A percentile compares a stretch with the other conserved stretches of the same genome.
phyloP scores from a whole-genome alignment of 2,888 invertebrate genomes.

The Rhagophthalmus giganteus region DNA sequence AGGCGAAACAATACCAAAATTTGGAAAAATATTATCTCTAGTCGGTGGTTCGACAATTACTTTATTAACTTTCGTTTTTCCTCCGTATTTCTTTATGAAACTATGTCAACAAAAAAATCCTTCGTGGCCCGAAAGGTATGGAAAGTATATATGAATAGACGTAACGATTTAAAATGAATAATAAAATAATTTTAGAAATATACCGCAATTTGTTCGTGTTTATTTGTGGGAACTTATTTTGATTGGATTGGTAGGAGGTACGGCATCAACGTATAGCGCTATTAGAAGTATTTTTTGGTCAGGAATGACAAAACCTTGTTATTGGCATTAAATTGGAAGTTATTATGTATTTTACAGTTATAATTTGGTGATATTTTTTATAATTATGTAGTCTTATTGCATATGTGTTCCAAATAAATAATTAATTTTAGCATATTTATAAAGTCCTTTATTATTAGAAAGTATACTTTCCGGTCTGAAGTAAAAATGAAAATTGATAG shows the following conservation, averaged over 20 bases:
- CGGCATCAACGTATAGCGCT: conserved; percentile 66
- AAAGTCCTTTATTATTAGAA: too few species aligned
- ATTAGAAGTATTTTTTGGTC: conserved; percentile 59
- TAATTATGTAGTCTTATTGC: too few species aligned
- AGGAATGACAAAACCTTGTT: conserved; percentile 51
- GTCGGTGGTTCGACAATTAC: conserved; percentile 73
- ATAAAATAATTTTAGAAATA: conserved; percentile 58
- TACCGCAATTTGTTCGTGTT: conserved; percentile 62
- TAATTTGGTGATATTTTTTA: too few species aligned
- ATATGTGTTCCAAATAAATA: too few species aligned
- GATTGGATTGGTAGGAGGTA: conserved; percentile 63
- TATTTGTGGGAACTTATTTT: conserved; percentile 65
- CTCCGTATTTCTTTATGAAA: conserved; percentile 67
- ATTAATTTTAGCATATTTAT: too few species aligned
- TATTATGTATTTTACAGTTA: too few species aligned
- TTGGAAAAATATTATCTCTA: conserved; percentile 69
- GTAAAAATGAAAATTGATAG: too few species aligned
- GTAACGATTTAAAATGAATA: conserved; percentile 7
- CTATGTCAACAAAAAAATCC: conserved; percentile 58
- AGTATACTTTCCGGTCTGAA: too few species aligned
- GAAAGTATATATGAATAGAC: conserved; percentile 2
- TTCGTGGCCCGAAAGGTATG: conserved; percentile 57
- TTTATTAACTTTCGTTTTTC: conserved; percentile 68
- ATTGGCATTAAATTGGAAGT: conserved; percentile 39
- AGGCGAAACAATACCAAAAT: conserved; percentile 69